Evolutionary conservation across 2,113 vertebrate genomes (phyloP), one percentile per base, ranked within the genome.

Genomic region (Triplophysa rosa): DNA sequence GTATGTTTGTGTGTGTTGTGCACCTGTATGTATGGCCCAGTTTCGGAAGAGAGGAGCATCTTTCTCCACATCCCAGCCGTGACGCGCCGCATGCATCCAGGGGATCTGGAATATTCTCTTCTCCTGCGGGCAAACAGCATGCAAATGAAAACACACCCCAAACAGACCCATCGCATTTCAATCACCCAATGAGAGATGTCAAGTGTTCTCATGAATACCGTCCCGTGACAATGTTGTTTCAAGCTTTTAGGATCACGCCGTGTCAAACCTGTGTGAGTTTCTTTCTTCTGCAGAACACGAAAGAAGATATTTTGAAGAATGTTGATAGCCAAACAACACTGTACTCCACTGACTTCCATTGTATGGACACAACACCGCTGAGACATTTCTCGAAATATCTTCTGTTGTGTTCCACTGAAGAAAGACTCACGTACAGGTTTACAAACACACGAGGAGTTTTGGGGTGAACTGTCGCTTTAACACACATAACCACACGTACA

Each of bases 101-200:
- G 95, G 95, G 86, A 96, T 96, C 88, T 96, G 95, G 89, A 96
- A 96, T 89, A 96, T 95, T 89, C 94, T 95, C 92, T 94, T 95
- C 81, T 96, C 95, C 95, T 96, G 80, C 7, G 89, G 79, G 73
- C 54, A 84, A 86, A 87, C 1, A 54, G 37, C 52, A 78, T 69
- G 74, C 45, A 78, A 73, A 64, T 42, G 5, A 58, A 19, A 37
- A 33, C 47, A 62, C 14, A 67, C 56, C 17, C 16, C 5, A 76
- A 61, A 70, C 9, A 19, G 17, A 40, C 45, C 3, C 24, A 13
- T 14, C 75, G 4, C 13, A 24, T 62, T 13, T 21, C 62, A 2
- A 19, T n/a, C 1, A 49, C 4, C 13, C 49, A 52, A 52, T 10
- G 54, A 58, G 19, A 19, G 9, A 21, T 1, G 19, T n/a, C 54